phyloP scores from a whole-genome alignment of 92 coral and sea anemone genomes.

The Porites lobata region DNA sequence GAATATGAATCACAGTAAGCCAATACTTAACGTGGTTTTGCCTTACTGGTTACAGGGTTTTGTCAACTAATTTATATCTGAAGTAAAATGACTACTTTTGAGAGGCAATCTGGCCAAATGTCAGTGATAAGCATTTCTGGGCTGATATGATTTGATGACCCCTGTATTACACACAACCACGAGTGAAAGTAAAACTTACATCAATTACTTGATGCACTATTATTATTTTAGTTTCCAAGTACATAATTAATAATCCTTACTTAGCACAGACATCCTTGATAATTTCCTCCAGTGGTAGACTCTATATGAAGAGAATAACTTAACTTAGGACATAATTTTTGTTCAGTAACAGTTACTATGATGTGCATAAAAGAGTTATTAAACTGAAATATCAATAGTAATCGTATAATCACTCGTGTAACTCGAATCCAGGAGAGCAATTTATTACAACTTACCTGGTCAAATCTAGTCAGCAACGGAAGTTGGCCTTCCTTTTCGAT shows the following conservation, averaged over 20 bases:
- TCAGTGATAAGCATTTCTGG: too few relatives aligned
- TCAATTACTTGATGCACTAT: too few relatives aligned
- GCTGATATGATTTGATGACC: too few relatives aligned
- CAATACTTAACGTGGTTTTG: too few relatives aligned
- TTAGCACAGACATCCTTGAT: conserved; percentile 78
- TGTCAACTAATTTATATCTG: too few relatives aligned
- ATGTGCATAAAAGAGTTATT: not conserved
- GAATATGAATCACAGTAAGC: too few relatives aligned
- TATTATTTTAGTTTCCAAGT: too few relatives aligned
- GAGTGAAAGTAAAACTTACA: not conserved
- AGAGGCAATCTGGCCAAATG: too few relatives aligned
- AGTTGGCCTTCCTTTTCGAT: conserved; percentile 89
- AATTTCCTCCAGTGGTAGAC: conserved; percentile 82
- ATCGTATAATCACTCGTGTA: not conserved
- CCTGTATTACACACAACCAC: not conserved
- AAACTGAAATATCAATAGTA: not conserved
- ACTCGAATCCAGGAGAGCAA: too few relatives aligned
- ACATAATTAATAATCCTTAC: conserved; percentile 56
- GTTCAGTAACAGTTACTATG: not conserved
- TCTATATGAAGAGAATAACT: conserved; percentile 43
- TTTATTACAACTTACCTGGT: conserved; percentile 66
- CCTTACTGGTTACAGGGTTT: too few relatives aligned
- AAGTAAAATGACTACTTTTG: too few relatives aligned
- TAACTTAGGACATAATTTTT: not conserved
- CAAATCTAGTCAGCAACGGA: conserved; percentile 80